These are phyloP conservation scores for Canis aureus DNA, from an alignment of 2,113 vertebrate species.

Conservation along the genomic window DNA sequence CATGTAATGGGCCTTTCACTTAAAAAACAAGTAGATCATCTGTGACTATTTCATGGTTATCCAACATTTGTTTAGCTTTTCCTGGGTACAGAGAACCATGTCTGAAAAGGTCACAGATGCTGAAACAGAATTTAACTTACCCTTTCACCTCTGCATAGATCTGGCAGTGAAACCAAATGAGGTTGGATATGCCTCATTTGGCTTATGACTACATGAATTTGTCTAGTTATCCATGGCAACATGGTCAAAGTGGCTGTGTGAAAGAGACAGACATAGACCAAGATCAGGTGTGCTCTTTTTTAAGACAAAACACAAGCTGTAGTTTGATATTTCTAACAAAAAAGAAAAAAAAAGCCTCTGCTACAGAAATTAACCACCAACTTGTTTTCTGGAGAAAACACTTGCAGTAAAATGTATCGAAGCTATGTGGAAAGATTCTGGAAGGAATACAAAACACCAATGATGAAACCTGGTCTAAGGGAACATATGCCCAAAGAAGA, in stretches of 20 bases:
- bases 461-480: not conserved
- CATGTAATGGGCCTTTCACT: not conserved
- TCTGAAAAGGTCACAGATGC: constrained; percentile 47
- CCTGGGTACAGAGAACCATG: not conserved
- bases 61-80: constrained; percentile 3
- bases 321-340: constrained; percentile 60
- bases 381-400: constrained; percentile 56
- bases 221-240: constrained; percentile 39
- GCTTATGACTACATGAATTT: not conserved
- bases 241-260: not conserved
- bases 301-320: constrained; percentile 73
- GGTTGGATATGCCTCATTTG: not conserved
- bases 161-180: constrained; percentile 45
- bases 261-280: constrained; percentile 12
- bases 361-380: constrained; percentile 60
- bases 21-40: constrained; percentile 38
- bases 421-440: constrained; percentile 29
- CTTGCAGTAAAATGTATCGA: constrained; percentile 14
- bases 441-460: constrained; percentile 53
- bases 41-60: not conserved
- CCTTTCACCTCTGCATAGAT: not conserved
- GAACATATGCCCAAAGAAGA: constrained; percentile 1
- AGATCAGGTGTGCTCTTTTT: constrained; percentile 54
- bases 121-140: constrained; percentile 12
- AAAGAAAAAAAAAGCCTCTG: not conserved